Base-by-base conservation (phyloP, 2,797 vertebrate genomes). In the Catostomus latipinnis region DNA sequence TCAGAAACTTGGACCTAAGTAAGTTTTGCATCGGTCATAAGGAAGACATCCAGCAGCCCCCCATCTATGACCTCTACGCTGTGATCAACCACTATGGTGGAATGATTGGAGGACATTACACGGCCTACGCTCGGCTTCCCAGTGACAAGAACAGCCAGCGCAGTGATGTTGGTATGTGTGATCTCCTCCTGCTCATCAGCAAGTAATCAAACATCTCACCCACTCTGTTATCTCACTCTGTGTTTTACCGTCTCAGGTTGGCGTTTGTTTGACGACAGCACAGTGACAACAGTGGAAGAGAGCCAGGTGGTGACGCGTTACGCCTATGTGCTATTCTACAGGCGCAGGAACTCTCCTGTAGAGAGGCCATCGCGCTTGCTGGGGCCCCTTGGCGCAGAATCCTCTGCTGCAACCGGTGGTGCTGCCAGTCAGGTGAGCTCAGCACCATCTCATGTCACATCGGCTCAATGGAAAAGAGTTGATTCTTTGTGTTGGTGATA, bases 41-140 rank as follows among this genome's bases (percentile, higher is more conserved):
- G 85, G 97, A 97, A 0, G 97, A 99, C 83, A 93, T 95, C 90
- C 97, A 98, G 80, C 97, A 98, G 67, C 94, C 96, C 2, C 97
- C 98, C 0, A 93, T 96, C 86, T 99, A 99, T 1, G 98, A 99
- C 89, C 89, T 99, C n/a, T 99, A 99, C 0, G 98, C 96, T 0
- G 97, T 99, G 86, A 99, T 99, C 86, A 99, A 99, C 88, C 98
- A 99, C 92, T 99, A 99, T 0, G 98, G 98, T 2, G 98, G 97
- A 67, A 99, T 99, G 97, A 98, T 99, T 0, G 98, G 98, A 5
- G 98, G 98, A 22, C 98, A 99, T 88, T 99, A 99, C 88, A 98
- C 98, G 0, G 97, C 98, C 0, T 99, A 97, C 0, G 96, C 98
- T 46, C 96, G 98, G 34, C 94, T 99, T 83, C 97, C 97, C 43